Evolutionary conservation across 2,888 invertebrate species (phyloP), one percentile per base, ranked within the genome.

Genomic region (Ophioninae sp.): DNA sequence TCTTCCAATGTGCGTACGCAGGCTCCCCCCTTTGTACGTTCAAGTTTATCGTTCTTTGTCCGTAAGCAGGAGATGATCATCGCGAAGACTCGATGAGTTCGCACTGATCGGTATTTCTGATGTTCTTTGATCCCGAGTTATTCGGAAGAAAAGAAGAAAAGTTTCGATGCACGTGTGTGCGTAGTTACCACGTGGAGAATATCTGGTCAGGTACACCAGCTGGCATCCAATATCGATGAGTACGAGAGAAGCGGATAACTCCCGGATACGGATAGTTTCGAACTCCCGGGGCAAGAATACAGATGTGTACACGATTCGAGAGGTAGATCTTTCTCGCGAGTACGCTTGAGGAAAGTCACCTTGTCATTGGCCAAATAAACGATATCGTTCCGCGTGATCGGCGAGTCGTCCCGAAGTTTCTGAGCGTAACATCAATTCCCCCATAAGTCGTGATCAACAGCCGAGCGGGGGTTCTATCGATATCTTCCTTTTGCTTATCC

Each of bases 301-400:
- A 44, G 44, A 68, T 56, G 37, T 72, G 22, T 22, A 58, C n/a
- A 41, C 23, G 7, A 58, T 39, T 39, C 17, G 65, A 17, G 39
- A 58, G 65, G 37, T 30, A 65, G 65, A 22, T 58, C 22, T 58
- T 58, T 22, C 8, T 75, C 39, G 65, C 41, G 44, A 56, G 51
- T 20, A 59, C n/a, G 37, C 44, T 23, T 23, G 20, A n/a, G 51
- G 7, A 56, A 9, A 78, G 74, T 79, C 85, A 84, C 85, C 85
- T 87, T 87, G 88, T 88, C 90, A 87, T 88, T 89, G 84, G 85
- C 85, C 87, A 89, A 91, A 91, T 90, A 91, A 91, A 90, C 89
- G 89, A 90, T 88, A 87, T 85, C 88, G 88, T 90, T 88, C 86
- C 87, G 88, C 89, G 87, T 89, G 89, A 90, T 90, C 87, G 90